Evolutionary conservation across 1,140 invertebrate genomes (phyloP).

Genomic region (Drosophila arawakana): DNA sequence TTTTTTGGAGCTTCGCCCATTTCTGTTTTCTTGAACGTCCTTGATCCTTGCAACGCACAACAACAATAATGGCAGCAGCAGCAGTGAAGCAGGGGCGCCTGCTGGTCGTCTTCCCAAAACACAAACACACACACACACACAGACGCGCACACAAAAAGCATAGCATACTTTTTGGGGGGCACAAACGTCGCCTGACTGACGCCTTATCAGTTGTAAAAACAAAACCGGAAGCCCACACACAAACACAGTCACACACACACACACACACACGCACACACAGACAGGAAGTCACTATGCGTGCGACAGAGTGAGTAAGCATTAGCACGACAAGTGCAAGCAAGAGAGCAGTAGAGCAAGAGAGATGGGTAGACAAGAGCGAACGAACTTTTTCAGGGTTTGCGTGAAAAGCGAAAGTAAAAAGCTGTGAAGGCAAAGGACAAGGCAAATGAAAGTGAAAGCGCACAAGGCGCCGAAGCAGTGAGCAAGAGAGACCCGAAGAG

Average conservation of each 20-base stretch:
- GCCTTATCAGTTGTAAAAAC: slow-evolving; percentile 82
- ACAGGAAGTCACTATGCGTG: slow-evolving; percentile 66
- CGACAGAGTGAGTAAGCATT: slow-evolving; percentile 19
- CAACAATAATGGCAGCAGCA: slow-evolving; percentile 67
- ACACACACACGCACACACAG: slow-evolving; percentile 58
- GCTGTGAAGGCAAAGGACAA: slow-evolving; percentile 74
- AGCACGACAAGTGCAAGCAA: neutral
- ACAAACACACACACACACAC: slow-evolving; percentile 27
- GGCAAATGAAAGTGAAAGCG: slow-evolving; percentile 75
- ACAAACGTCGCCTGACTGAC: slow-evolving; percentile 56
- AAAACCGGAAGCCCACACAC: slow-evolving; percentile 80
- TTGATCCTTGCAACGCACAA: slow-evolving; percentile 82
- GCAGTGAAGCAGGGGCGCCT: slow-evolving; percentile 60
- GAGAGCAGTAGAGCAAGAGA: slow-evolving; percentile 4
- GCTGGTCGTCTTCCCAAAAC: slow-evolving; percentile 71
- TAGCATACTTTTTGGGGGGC: slow-evolving; percentile 68
- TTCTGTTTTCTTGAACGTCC: slow-evolving; percentile 79
- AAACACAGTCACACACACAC: slow-evolving; percentile 40
- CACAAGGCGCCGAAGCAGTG: slow-evolving; percentile 22
- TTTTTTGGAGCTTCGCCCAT: slow-evolving; percentile 46
- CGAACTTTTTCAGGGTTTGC: slow-evolving; percentile 78
- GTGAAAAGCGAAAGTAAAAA: slow-evolving; percentile 68
- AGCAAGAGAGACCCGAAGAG: slow-evolving; percentile 18
- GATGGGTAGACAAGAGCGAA: neutral
- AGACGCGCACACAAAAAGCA: slow-evolving; percentile 31